Evolutionary conservation across 2,888 invertebrate genomes (phyloP).

Genomic region (Rhingia rostrata): DNA sequence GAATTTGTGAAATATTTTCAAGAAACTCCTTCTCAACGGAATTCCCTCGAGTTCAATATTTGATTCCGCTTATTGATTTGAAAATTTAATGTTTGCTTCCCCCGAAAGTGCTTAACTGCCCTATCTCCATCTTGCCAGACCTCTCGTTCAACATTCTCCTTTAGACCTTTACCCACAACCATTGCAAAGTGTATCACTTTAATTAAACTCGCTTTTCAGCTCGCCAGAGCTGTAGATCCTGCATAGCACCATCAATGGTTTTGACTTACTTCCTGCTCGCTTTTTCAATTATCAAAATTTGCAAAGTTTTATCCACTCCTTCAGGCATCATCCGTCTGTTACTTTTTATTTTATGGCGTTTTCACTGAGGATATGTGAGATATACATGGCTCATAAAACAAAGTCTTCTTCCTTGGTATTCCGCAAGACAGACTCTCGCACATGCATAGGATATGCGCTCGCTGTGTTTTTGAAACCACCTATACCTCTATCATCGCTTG

Average conservation of each 20-base stretch:
- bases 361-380: conserved; percentile 21
- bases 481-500: background rate
- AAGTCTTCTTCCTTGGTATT: background rate
- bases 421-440: background rate
- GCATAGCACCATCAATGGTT: background rate
- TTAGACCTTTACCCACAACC: background rate
- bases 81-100: conserved; percentile 43
- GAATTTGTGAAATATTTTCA: too few species aligned
- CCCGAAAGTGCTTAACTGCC: conserved; percentile 29
- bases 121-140: background rate
- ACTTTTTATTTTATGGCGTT: conserved; percentile 19
- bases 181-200: conserved; percentile 42
- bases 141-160: background rate
- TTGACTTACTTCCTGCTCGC: conserved; percentile 34
- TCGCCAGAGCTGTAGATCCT: background rate
- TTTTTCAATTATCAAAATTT: conserved; percentile 53
- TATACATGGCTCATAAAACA: conserved; percentile 22
- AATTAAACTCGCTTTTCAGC: conserved; percentile 25
- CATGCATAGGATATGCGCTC: background rate
- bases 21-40: background rate
- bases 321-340: background rate
- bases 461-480: conserved; percentile 26
- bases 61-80: conserved; percentile 62
- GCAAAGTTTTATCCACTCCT: conserved; percentile 22
- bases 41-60: conserved; percentile 41